Percentiles rank a stretch among this genome's conserved stretches.
These are phyloP conservation scores for Okapia johnstoni DNA, from an alignment of 2,113 vertebrate genomes.

Conservation along the genomic window DNA sequence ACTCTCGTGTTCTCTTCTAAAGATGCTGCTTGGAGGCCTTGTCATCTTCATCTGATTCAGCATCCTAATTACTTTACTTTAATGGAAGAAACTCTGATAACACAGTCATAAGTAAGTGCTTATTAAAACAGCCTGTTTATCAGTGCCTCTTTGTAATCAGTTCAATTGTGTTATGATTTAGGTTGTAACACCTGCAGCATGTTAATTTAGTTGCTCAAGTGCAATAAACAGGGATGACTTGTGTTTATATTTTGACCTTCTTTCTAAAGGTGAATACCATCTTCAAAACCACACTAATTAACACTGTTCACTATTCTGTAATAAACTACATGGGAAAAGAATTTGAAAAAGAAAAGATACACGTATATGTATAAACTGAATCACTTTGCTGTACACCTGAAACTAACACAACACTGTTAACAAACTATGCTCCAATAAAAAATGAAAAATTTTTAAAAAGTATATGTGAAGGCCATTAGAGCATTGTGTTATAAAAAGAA, in stretches of 20 bases:
- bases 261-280: slow-evolving; percentile 31
- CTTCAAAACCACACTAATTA: not conserved
- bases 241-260: slow-evolving; percentile 59
- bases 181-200: slow-evolving; percentile 3
- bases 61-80: slow-evolving; percentile 62
- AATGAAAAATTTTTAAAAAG: not conserved
- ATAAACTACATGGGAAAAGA: not conserved
- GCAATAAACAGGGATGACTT: slow-evolving; percentile 35
- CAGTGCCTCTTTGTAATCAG: slow-evolving; percentile 56
- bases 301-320: not conserved
- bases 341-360: not conserved
- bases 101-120: slow-evolving; percentile 65
- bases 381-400: not conserved
- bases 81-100: slow-evolving; percentile 43
- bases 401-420: not conserved
- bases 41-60: slow-evolving; percentile 43
- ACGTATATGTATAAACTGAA: not conserved
- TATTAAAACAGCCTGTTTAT: slow-evolving; percentile 59
- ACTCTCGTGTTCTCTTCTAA: not conserved
- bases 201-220: slow-evolving; percentile 53
- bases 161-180: slow-evolving; percentile 57
- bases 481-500: not conserved
- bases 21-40: not conserved
- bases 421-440: not conserved
- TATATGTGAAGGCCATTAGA: not conserved